Evolutionary conservation across 2,113 vertebrate species (phyloP), one percentile per base, ranked within the genome.

Genomic region (Mus musculus): DNA sequence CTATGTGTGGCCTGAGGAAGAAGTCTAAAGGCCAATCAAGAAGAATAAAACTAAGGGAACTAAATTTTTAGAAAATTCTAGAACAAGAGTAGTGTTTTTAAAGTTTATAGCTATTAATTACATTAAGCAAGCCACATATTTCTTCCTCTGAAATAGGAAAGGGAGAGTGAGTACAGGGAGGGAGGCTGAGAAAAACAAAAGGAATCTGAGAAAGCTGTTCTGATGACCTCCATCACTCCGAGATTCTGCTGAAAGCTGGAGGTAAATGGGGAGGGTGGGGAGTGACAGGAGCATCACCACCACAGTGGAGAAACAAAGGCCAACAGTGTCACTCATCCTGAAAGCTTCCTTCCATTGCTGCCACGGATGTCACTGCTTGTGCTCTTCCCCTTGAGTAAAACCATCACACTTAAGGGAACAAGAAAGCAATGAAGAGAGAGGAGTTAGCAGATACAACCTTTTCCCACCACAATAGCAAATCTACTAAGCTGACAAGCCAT

Each of bases 21-120:
- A 88, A 88, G 30, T n/a, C 78, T 95, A 86, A 93, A 4, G 4
- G 28, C 1, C 59, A 92, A 84, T 42, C n/a, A 92, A 90, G 28
- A 20, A 49, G 78, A 19, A 72, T 93, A 39, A 80, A 33, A 77
- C 69, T 63, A 90, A 87, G 8, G 76, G 10, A 92, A 90, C 59
- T 36, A 86, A 82, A 17, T 16, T 94, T 95, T 94, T 88, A 90
- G 87, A 88, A 96, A 95, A 94, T 90, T 89, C 30, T 94, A 33
- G 77, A 97, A 88, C 42, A 90, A 76, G 22, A 26, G 22, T 10
- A 22, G 10, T 9, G 52, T 84, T 65, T 75, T 67, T 88, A 92
- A 39, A 92, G 8, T 69, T 77, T 88, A 3, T 88, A 92, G 69
- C 54, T 87, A 94, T 88, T 93, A 77, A 71, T 49, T 33, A 88